Evolutionary conservation across 2,113 vertebrate genomes (phyloP).

Genomic region (Struthio camelus): DNA sequence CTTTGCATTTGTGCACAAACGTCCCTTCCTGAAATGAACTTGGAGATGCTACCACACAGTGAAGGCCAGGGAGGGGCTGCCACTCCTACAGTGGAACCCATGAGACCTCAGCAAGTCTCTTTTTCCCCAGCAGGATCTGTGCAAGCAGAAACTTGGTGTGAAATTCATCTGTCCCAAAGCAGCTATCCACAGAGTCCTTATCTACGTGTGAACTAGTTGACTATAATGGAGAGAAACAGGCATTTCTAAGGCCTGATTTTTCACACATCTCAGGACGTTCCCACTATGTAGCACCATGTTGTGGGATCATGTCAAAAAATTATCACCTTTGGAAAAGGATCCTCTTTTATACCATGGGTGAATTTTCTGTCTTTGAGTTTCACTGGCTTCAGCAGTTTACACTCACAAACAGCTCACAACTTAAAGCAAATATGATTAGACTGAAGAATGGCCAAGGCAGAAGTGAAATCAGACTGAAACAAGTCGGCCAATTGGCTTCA

Average conservation of each 20-base stretch:
- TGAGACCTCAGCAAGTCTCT: not conserved
- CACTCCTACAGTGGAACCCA: not conserved
- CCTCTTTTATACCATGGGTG: not conserved
- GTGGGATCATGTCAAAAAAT: not conserved
- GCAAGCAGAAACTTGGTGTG: not conserved
- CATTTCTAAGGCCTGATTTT: not conserved
- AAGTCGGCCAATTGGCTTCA: conserved; percentile 53
- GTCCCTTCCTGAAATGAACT: not conserved
- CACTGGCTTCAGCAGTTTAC: not conserved
- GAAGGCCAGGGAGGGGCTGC: not conserved
- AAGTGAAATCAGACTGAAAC: conserved; percentile 62
- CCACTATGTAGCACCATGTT: not conserved
- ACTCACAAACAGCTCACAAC: not conserved
- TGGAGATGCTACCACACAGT: not conserved
- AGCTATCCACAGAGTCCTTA: not conserved
- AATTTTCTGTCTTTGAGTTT: not conserved
- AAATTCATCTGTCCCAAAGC: not conserved
- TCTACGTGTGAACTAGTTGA: not conserved
- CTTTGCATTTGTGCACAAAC: not conserved
- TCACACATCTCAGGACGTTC: not conserved
- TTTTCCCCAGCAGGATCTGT: not conserved
- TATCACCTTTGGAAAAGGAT: not conserved
- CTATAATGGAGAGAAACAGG: not conserved
- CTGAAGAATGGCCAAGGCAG: conserved; percentile 35
- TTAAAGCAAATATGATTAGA: not conserved